Conservation (phyloP, 2,888 invertebrate genomes). For the Alsophila aescularia region DNA sequence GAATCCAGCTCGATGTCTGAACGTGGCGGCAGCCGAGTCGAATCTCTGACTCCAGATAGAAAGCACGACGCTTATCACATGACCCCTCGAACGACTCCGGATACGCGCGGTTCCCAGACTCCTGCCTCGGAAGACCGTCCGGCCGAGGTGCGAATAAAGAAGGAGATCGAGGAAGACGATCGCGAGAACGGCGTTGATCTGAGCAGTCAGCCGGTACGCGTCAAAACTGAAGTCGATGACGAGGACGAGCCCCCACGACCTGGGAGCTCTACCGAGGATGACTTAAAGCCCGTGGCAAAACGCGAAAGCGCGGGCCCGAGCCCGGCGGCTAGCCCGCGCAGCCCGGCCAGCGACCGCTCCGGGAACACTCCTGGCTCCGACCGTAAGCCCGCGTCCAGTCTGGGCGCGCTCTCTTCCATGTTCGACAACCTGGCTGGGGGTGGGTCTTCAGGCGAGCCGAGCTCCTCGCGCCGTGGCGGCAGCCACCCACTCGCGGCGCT, state of each 20-base stretch:
- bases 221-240: slow-evolving; percentile 87
- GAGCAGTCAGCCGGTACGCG: slow-evolving; percentile 78
- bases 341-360: slow-evolving; percentile 92
- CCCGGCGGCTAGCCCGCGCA: slow-evolving; percentile 87
- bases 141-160: slow-evolving; percentile 84
- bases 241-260: slow-evolving; percentile 83
- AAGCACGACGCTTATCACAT: slow-evolving; percentile 87
- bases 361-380: slow-evolving; percentile 88
- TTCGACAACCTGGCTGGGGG: slow-evolving; percentile 92
- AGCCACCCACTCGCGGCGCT: slow-evolving; percentile 97
- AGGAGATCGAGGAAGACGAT: slow-evolving; percentile 82
- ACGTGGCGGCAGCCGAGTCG: slow-evolving; percentile 91
- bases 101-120: slow-evolving; percentile 85
- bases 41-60: slow-evolving; percentile 92
- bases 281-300: slow-evolving; percentile 72
- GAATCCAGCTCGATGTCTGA: slow-evolving; percentile 95
- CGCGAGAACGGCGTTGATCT: slow-evolving; percentile 78
- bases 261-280: slow-evolving; percentile 67
- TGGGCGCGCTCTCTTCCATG: slow-evolving; percentile 95
- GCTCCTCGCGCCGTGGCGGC: slow-evolving; percentile 87
- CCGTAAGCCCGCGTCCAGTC: slow-evolving; percentile 86
- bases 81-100: slow-evolving; percentile 88
- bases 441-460: slow-evolving; percentile 72
- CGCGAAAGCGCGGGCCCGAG: slow-evolving; percentile 84
- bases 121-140: slow-evolving; percentile 86